phyloP scores from a whole-genome alignment of 1,140 invertebrate genomes.

The Phymorhynchus buccinoides region DNA sequence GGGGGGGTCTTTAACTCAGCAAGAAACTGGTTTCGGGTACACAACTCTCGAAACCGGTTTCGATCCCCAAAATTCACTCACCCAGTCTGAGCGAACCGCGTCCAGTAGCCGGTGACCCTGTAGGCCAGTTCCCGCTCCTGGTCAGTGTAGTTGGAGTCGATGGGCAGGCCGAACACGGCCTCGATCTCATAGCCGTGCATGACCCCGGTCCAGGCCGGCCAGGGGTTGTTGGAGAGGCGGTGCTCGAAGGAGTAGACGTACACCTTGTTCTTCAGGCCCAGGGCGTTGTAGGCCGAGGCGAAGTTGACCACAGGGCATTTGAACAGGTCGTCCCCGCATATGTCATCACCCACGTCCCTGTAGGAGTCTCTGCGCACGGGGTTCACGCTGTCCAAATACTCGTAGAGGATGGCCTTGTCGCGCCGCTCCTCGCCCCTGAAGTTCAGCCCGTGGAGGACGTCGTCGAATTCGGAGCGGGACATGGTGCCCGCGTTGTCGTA shows the following conservation, averaged over 20 bases:
- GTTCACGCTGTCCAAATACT: constrained; percentile 44
- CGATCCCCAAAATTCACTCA: constrained; percentile 76
- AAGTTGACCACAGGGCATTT: constrained; percentile 62
- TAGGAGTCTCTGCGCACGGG: constrained; percentile 31
- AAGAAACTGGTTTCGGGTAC: neutral
- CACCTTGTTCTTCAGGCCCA: constrained; percentile 29
- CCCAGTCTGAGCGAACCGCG: constrained; percentile 95
- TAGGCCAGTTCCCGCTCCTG: constrained; percentile 89
- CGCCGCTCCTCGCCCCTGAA: neutral
- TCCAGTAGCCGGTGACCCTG: constrained; percentile 90
- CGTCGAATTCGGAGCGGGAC: constrained; percentile 11
- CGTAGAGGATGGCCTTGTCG: constrained; percentile 25
- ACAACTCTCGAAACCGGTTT: neutral
- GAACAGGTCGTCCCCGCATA: constrained; percentile 59
- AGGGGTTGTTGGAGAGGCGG: constrained; percentile 80
- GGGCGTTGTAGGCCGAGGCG: constrained; percentile 37
- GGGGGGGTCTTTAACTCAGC: too few relatives aligned
- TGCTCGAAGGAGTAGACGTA: constrained; percentile 64
- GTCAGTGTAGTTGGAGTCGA: constrained; percentile 86
- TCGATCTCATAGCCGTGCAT: constrained; percentile 97
- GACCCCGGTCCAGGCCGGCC: constrained; percentile 96
- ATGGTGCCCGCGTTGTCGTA: constrained; percentile 26
- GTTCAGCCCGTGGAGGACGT: constrained; percentile 5
- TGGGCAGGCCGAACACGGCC: constrained; percentile 90
- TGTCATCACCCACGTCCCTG: constrained; percentile 56